A percentile compares a stretch with the other conserved stretches of the same genome.
These are phyloP conservation scores for Parnassius glacialis DNA, from an alignment of 2,888 invertebrate species.

Conservation along the genomic window DNA sequence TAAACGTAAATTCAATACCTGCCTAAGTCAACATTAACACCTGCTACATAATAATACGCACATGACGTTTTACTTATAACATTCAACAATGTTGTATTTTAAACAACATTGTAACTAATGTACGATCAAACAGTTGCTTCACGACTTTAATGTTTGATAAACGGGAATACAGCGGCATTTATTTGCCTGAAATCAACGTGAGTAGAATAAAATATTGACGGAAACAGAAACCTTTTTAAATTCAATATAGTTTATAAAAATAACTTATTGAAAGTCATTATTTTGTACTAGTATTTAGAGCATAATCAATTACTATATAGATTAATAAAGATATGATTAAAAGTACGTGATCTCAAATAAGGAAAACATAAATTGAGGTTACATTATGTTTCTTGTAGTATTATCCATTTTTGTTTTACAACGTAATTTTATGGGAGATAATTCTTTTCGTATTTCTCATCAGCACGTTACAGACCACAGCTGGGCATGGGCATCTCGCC, in stretches of 20 bases:
- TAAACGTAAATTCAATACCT: too few species aligned
- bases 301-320: constrained; percentile 4
- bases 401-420: too few species aligned
- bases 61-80: too few species aligned
- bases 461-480: too few species aligned
- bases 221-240: not conserved
- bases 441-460: too few species aligned
- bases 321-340: constrained; percentile 3
- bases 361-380: not conserved
- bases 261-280: not conserved
- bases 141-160: not conserved
- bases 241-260: too few species aligned
- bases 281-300: not conserved
- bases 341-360: not conserved
- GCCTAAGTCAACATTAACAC: too few species aligned
- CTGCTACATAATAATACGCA: too few species aligned
- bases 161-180: not conserved
- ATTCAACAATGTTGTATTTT: not conserved
- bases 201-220: not conserved
- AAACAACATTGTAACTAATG: not conserved
- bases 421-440: too few species aligned
- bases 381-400: too few species aligned
- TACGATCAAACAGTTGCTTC: not conserved
- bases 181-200: not conserved
- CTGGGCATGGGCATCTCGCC: too few species aligned